These are phyloP conservation scores for Eremobia ochroleuca DNA, from an alignment of 2,888 invertebrate species.

Conservation along the genomic window DNA sequence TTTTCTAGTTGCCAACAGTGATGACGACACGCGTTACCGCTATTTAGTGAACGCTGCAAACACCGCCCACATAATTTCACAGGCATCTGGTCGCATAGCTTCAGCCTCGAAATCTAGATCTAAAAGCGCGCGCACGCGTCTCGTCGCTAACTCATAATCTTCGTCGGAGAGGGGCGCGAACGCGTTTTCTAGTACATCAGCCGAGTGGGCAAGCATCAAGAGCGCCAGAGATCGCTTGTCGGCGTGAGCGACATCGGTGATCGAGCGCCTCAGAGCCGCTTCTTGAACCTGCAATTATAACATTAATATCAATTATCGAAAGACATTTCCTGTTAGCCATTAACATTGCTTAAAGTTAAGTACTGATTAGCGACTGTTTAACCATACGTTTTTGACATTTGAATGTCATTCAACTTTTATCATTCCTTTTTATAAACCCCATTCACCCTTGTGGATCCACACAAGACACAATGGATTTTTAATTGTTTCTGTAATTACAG, in stretches of 20 bases:
- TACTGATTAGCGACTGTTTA: no score
- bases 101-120: slow-evolving; percentile 99
- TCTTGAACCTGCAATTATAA: slow-evolving; percentile 95
- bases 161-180: slow-evolving; percentile 99
- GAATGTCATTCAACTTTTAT: no score
- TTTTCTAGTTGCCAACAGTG: slow-evolving; percentile 69
- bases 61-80: slow-evolving; percentile 99
- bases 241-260: slow-evolving; percentile 99
- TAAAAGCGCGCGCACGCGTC: slow-evolving; percentile 98
- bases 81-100: slow-evolving; percentile 96
- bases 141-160: slow-evolving; percentile 99
- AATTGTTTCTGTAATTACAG: no score
- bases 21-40: slow-evolving; percentile 80
- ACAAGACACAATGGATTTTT: no score
- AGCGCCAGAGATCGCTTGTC: slow-evolving; percentile 98
- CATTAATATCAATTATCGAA: neutral
- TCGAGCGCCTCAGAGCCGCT: slow-evolving; percentile 98
- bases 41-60: slow-evolving; percentile 99
- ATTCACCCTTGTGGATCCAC: no score
- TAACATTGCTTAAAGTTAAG: no score
- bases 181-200: slow-evolving; percentile 99
- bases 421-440: no score
- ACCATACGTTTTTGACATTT: no score
- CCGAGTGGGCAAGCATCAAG: slow-evolving; percentile 98
- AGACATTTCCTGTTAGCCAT: neutral